Evolutionary conservation across 2,888 invertebrate species (phyloP).

Genomic region (Tanaodytes sp.): DNA sequence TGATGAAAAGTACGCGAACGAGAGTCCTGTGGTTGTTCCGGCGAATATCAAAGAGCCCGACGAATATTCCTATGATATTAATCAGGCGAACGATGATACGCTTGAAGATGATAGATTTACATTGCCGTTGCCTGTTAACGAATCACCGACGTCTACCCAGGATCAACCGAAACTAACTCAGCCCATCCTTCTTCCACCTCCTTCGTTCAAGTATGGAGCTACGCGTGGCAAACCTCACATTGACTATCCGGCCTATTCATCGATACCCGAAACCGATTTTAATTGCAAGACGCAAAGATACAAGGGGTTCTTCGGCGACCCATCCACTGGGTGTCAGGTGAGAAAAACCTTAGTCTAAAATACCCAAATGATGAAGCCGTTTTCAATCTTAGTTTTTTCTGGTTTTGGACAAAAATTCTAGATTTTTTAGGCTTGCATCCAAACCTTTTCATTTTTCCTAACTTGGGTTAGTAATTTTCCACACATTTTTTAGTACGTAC

Average conservation of each 20-base stretch:
- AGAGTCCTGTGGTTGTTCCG: constrained; percentile 41
- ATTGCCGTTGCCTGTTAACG: constrained; percentile 49
- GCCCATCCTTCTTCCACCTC: constrained; percentile 56
- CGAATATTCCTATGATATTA: constrained; percentile 54
- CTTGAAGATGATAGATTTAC: constrained; percentile 59
- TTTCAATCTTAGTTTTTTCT: too few relatives aligned
- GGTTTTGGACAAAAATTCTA: too few relatives aligned
- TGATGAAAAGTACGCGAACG: constrained; percentile 37
- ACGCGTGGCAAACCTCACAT: constrained; percentile 79
- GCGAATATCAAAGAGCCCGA: constrained; percentile 44
- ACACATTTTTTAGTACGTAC: too few relatives aligned
- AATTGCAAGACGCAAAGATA: constrained; percentile 89
- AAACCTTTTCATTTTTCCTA: too few relatives aligned
- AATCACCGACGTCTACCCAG: constrained; percentile 56
- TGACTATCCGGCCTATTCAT: constrained; percentile 85
- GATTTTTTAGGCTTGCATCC: too few relatives aligned
- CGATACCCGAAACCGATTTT: constrained; percentile 85
- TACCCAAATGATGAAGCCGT: too few relatives aligned
- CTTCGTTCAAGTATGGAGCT: constrained; percentile 67
- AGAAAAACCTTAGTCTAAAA: too few relatives aligned
- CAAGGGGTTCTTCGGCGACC: constrained; percentile 92
- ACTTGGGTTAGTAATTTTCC: too few relatives aligned
- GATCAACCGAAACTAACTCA: constrained; percentile 35
- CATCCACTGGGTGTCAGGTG: constrained; percentile 89
- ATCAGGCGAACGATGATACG: constrained; percentile 27